Base-by-base conservation (phyloP, 1,140 invertebrate species). In the Drosophila azteca region DNA sequence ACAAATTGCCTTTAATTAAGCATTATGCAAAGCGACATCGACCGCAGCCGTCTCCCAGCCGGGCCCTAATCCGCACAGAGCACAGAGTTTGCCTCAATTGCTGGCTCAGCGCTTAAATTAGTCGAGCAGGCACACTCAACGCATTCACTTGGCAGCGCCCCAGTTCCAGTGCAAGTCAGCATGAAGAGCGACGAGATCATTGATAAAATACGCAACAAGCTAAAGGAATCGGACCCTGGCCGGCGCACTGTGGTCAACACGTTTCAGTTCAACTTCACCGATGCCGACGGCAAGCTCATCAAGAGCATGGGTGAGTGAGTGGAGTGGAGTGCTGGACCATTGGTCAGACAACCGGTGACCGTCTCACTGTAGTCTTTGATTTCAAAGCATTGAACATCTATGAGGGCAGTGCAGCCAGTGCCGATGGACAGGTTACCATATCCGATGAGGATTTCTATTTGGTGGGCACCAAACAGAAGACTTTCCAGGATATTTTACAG, bases 1-100 rank as follows among this genome's bases (percentile, higher is more conserved):
- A 77, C 74, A 81, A 91, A 91, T 91, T 91, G 85, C 81, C 80
- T 91, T 91, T 90, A 91, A 91, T 91, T 91, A 88, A 91, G 70
- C 71, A 83, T 88, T 90, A 90, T 91, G 90, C 85, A 90, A 91
- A 88, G 59, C 74, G 50, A 44, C 59, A 44, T 58, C 59, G 60
- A 76, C 3, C 24, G 24, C 24, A 26, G 24, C 24, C 24, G 24
- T 26, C 24, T 26, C 24, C 24, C 24, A 26, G 31, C 52, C 53
- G 52, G 61, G 75, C 82, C 46, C 63, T 82, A 82, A 88, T 87
- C 83, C 75, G 57, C 76, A 66, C 76, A 66, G 75, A 83, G 66
- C 75, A 53, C 76, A 66, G 70, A 83, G 70, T 66, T 79, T 73
- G 61, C 50, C 53, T 82, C 83, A 87, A 87, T 88, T 87, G 83